Evolutionary conservation across 2,113 vertebrate species (phyloP).

Genomic region (Indri indri): DNA sequence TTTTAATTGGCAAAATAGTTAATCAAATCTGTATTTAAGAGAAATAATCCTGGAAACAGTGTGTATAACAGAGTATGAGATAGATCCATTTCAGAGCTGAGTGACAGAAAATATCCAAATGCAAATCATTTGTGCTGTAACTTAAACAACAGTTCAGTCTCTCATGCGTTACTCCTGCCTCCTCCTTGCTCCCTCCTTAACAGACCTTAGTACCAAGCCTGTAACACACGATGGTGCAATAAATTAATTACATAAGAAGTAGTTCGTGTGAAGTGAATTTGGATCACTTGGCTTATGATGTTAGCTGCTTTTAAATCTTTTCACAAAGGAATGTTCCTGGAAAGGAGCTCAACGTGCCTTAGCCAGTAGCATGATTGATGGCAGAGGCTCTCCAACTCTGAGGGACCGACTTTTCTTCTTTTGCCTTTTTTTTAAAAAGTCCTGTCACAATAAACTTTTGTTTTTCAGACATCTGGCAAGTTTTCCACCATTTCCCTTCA

Average conservation of each 20-base stretch:
- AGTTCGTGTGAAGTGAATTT: neutral
- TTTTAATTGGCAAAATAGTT: neutral
- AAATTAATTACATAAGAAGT: neutral
- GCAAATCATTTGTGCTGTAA: neutral
- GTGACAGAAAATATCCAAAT: neutral
- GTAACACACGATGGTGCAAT: neutral
- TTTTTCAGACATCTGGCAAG: slow-evolving; percentile 37
- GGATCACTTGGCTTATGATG: neutral
- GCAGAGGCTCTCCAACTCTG: neutral
- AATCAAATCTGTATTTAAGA: neutral
- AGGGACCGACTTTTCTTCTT: neutral
- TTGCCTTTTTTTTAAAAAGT: neutral
- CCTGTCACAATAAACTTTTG: slow-evolving; percentile 36
- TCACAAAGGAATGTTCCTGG: neutral
- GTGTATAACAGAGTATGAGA: neutral
- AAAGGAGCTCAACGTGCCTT: neutral
- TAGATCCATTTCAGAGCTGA: neutral
- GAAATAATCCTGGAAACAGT: neutral
- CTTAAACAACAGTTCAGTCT: neutral
- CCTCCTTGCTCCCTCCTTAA: neutral
- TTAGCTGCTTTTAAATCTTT: neutral
- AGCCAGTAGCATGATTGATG: neutral
- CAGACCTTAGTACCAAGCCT: neutral
- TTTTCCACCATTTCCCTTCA: slow-evolving; percentile 33
- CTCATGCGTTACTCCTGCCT: accelerated